These are phyloP conservation scores for Rhynchophorus ferrugineus DNA, from an alignment of 1,140 invertebrate genomes.

Conservation along the genomic window DNA sequence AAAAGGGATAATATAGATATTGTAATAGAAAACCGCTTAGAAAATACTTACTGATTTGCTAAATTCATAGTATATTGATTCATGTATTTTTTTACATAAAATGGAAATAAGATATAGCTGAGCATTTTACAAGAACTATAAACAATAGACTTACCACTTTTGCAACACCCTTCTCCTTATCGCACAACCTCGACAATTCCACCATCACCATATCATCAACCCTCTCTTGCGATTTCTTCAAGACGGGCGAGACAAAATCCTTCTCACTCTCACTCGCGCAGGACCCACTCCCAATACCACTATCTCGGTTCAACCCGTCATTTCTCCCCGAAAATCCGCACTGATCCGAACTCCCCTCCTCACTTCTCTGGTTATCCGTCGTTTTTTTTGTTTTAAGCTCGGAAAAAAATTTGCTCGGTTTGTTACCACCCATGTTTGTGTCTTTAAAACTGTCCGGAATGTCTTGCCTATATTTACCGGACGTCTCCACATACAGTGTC, in stretches of 20 bases:
- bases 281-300: too few relatives aligned
- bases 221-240: constrained; percentile 8
- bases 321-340: too few relatives aligned
- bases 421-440: background rate
- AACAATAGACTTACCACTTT: background rate
- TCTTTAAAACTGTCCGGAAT: constrained; percentile 8
- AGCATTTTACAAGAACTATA: too few relatives aligned
- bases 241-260: constrained; percentile 10
- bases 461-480: constrained; percentile 8
- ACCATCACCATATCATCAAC: constrained; percentile 9
- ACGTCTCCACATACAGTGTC: constrained; percentile 3
- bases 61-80: too few relatives aligned
- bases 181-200: background rate
- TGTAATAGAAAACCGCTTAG: too few relatives aligned
- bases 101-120: too few relatives aligned
- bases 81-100: too few relatives aligned
- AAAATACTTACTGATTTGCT: too few relatives aligned
- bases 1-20: too few relatives aligned
- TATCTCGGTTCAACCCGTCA: too few relatives aligned
- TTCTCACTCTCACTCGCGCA: background rate
- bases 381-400: background rate
- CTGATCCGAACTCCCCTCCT: too few relatives aligned
- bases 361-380: too few relatives aligned
- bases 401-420: background rate
- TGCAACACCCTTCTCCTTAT: background rate